phyloP scores from a whole-genome alignment of 2,888 invertebrate species.

The Oscheius sp. region DNA sequence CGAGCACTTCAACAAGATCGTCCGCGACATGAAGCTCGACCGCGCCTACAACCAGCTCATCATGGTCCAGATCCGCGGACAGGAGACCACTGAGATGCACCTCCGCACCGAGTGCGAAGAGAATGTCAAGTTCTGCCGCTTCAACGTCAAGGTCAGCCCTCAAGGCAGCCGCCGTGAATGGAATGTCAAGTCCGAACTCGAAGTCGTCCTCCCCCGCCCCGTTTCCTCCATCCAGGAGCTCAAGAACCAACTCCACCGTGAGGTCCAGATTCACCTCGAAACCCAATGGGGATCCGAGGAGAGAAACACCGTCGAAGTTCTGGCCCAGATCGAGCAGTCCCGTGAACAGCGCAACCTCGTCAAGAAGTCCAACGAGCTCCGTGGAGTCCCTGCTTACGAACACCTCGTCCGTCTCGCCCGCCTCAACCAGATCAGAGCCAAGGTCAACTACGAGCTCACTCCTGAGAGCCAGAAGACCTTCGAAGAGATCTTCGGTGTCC shows the following conservation, averaged over 20 bases:
- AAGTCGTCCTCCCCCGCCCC: constrained; percentile 49
- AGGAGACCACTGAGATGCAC: constrained; percentile 40
- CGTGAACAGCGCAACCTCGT: constrained; percentile 46
- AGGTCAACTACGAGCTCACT: constrained; percentile 57
- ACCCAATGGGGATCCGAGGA: constrained; percentile 54
- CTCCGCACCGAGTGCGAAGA: constrained; percentile 42
- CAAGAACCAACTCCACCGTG: constrained; percentile 55
- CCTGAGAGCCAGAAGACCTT: constrained; percentile 45
- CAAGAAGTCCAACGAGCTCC: constrained; percentile 29
- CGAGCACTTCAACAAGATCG: constrained; percentile 38
- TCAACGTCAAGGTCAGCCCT: constrained; percentile 39
- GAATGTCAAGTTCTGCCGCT: constrained; percentile 43
- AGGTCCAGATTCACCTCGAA: constrained; percentile 45
- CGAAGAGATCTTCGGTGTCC: constrained; percentile 48
- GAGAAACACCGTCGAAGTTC: constrained; percentile 48
- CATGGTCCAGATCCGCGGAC: constrained; percentile 39
- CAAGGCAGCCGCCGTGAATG: constrained; percentile 52
- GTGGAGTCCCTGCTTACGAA: constrained; percentile 48
- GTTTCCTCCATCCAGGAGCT: constrained; percentile 46
- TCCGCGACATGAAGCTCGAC: constrained; percentile 41
- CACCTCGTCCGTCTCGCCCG: constrained; percentile 47
- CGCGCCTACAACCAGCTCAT: constrained; percentile 40
- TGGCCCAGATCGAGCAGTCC: constrained; percentile 50
- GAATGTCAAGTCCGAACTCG: constrained; percentile 50
- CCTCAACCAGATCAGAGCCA: constrained; percentile 51